Evolutionary conservation across 1,140 invertebrate species (phyloP).

Genomic region (Thalassaphorura encarpata): DNA sequence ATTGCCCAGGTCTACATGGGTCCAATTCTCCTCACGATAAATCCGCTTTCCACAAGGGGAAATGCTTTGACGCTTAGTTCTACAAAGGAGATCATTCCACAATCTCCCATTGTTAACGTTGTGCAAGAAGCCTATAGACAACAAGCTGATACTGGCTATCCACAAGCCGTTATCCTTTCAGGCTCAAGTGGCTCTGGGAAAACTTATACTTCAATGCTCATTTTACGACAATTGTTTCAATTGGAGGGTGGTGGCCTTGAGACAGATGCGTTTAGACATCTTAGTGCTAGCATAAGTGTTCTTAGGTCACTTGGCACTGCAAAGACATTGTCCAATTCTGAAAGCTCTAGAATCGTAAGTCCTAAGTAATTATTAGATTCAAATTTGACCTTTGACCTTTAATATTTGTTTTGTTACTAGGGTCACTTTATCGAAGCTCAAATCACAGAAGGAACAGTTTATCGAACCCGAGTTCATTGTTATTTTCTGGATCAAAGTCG

Average conservation of each 20-base stretch:
- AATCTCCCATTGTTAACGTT: slow-evolving; percentile 67
- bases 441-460: slow-evolving; percentile 87
- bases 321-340: slow-evolving; percentile 76
- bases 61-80: slow-evolving; percentile 79
- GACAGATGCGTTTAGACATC: slow-evolving; percentile 92
- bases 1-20: slow-evolving; percentile 89
- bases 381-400: no score
- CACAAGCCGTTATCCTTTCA: slow-evolving; percentile 84
- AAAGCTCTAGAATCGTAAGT: slow-evolving; percentile 86
- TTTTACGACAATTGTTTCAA: slow-evolving; percentile 81
- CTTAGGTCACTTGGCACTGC: slow-evolving; percentile 80
- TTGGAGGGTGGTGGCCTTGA: slow-evolving; percentile 85
- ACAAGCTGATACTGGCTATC: slow-evolving; percentile 80
- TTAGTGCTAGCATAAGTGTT: slow-evolving; percentile 88
- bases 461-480: slow-evolving; percentile 91
- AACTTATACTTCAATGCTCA: slow-evolving; percentile 83
- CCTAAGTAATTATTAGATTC: neutral
- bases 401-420: slow-evolving; percentile 42
- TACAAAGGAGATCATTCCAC: slow-evolving; percentile 57
- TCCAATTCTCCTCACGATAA: slow-evolving; percentile 76
- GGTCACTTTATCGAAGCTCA: slow-evolving; percentile 94
- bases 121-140: slow-evolving; percentile 85
- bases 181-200: slow-evolving; percentile 90
- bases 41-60: slow-evolving; percentile 74
- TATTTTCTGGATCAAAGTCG: slow-evolving; percentile 89